phyloP scores from a whole-genome alignment of 2,113 vertebrate species.

The Paralichthys olivaceus region DNA sequence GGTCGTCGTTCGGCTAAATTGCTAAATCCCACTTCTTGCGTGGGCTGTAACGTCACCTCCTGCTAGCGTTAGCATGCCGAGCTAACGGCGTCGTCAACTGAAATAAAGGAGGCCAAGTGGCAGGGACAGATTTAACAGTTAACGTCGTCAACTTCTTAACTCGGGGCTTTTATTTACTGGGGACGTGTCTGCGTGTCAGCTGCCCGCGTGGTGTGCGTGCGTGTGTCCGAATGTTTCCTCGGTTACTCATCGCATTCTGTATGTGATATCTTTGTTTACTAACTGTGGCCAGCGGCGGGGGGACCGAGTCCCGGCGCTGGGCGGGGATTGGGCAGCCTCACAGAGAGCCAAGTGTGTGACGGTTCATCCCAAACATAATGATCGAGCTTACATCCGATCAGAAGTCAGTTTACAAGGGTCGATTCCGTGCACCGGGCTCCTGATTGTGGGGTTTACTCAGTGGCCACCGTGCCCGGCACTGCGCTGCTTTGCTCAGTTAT shows the following conservation, averaged over 20 bases:
- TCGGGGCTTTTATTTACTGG: not conserved
- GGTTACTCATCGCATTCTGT: constrained; percentile 21
- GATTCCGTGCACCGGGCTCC: not conserved
- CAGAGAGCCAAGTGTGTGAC: constrained; percentile 14
- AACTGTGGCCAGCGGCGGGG: constrained; percentile 14
- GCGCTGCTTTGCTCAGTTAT: constrained; percentile 42
- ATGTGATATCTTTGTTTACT: constrained; percentile 74
- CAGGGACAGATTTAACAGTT: constrained; percentile 21
- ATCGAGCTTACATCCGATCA: not conserved
- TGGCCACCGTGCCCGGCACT: constrained; percentile 9
- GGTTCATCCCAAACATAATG: not conserved
- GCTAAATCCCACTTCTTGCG: too few species aligned
- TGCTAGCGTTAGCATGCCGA: not conserved
- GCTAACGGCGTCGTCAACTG: constrained; percentile 24
- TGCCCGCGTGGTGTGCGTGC: not conserved
- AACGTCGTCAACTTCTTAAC: not conserved
- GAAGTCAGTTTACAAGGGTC: constrained; percentile 4
- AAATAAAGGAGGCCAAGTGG: constrained; percentile 51
- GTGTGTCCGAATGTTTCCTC: constrained; percentile 14
- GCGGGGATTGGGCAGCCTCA: not conserved
- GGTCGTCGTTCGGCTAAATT: too few species aligned
- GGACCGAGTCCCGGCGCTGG: not conserved
- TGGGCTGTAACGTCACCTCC: not conserved
- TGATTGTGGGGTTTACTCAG: constrained; percentile 3
- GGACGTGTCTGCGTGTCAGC: too few species aligned